Base-by-base conservation (phyloP, 1,140 invertebrate species). In the Daktulosphaira vitifoliae region DNA sequence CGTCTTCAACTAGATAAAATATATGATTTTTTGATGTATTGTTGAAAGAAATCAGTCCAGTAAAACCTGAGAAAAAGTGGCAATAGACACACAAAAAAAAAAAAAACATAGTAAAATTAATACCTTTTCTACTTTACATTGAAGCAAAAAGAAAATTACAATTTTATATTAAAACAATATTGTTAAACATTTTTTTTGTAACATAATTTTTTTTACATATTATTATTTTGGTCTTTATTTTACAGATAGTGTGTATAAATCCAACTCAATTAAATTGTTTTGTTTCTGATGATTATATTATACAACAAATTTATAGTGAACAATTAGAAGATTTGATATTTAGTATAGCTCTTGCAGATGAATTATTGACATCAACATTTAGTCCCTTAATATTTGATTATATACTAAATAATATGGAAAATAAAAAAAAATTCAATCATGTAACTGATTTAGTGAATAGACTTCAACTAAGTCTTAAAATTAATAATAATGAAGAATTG, bases 231-330 rank as follows among this genome's bases (percentile, higher is more conserved):
- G 18, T 22, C 46, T 44, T 22, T 22, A 20, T 62, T 6, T 56
- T 62, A 29, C 42, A 62, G 56, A n/a, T 62, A 8, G 42, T 39
- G 0, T 62, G 56, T 62, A 62, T 62, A 8, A 22, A 22, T 20
- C 56, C 25, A 5, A 29, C 20, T 48, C 25, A 62, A 20, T 22
- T 62, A n/a, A 46, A 33, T 15, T 26, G 13, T 20, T 48, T 33
- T 6, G 20, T 62, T 6, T 20, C 2, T n/a, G 42, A 38, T 3
- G 42, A 33, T 9, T 9, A 8, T 33, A 33, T 62, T 29, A 15
- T 62, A 7, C 29, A 62, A 62, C 39, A 18, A 3, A 62, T 62
- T 26, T 62, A 62, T 62, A 16, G 7, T 3, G 44, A 48, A 20
- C 26, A 22, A 15, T 13, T 62, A n/a, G 56, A 62, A 48, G 5